These are phyloP conservation scores for Smittia aterrima DNA, from an alignment of 2,888 invertebrate species.

Conservation along the genomic window DNA sequence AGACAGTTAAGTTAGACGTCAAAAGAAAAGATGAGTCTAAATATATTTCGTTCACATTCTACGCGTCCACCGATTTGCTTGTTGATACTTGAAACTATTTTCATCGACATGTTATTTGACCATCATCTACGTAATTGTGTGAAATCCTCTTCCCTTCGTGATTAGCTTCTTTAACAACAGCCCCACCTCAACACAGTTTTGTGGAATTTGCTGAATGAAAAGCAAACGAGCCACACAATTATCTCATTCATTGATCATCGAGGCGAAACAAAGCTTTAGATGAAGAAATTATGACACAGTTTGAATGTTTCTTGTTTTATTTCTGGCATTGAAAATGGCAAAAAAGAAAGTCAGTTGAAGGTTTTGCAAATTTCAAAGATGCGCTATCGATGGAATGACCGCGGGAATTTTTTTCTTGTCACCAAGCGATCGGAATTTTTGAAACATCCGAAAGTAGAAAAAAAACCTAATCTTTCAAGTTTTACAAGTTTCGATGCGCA, in stretches of 20 bases:
- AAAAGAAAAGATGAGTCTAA: too few relatives aligned
- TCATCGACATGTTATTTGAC: too few relatives aligned
- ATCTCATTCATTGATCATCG: conserved; percentile 31
- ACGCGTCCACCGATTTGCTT: too few relatives aligned
- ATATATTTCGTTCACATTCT: too few relatives aligned
- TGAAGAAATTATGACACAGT: background rate
- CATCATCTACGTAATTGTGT: background rate
- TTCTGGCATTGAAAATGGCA: background rate
- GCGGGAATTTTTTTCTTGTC: too few relatives aligned
- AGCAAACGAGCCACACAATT: conserved; percentile 5
- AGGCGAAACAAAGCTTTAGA: background rate
- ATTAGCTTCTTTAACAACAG: background rate
- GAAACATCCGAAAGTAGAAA: too few relatives aligned
- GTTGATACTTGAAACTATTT: too few relatives aligned
- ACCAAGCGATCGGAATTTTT: too few relatives aligned
- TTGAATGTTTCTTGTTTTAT: background rate
- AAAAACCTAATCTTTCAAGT: too few relatives aligned
- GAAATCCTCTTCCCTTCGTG: background rate
- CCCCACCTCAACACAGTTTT: conserved; percentile 1
- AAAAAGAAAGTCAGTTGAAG: background rate
- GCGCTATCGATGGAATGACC: too few relatives aligned
- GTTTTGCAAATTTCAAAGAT: background rate
- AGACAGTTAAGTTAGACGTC: too few relatives aligned
- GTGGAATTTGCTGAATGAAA: background rate
- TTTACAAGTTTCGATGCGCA: too few relatives aligned